A percentile compares a stretch with the other conserved stretches of the same genome.
Evolutionary conservation across 2,113 vertebrate species (phyloP).

Genomic region (Sebastes fasciatus): DNA sequence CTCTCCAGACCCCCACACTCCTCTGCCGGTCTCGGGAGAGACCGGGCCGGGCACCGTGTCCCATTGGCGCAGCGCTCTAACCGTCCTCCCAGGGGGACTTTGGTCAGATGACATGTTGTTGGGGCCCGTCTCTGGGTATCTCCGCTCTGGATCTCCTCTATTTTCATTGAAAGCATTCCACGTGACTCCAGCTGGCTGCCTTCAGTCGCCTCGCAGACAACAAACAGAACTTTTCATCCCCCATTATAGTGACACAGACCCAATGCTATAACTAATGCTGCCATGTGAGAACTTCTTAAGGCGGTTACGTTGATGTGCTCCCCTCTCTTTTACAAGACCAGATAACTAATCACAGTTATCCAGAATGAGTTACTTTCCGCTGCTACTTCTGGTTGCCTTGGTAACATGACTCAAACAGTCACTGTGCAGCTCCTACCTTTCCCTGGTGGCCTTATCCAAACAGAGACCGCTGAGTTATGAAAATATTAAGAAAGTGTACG

Average conservation of each 20-base stretch:
- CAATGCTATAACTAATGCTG: slow-evolving; percentile 8
- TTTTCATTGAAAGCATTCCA: slow-evolving; percentile 35
- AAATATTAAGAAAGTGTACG: slow-evolving; percentile 48
- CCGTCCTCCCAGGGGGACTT: slow-evolving; percentile 39
- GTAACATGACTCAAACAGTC: slow-evolving; percentile 24
- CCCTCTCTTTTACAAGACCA: background rate
- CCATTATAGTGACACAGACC: slow-evolving; percentile 26
- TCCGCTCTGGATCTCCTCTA: slow-evolving; percentile 32
- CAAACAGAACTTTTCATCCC: slow-evolving; percentile 50
- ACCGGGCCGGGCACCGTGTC: slow-evolving; percentile 53
- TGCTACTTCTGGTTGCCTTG: slow-evolving; percentile 16
- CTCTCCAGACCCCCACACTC: slow-evolving; percentile 65
- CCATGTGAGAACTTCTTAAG: slow-evolving; percentile 24
- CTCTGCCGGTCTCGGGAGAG: slow-evolving; percentile 53
- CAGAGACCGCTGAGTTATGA: slow-evolving; percentile 54
- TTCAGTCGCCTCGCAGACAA: slow-evolving; percentile 15
- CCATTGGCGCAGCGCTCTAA: slow-evolving; percentile 50
- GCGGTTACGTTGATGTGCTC: background rate
- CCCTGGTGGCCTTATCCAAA: slow-evolving; percentile 46
- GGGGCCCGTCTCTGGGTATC: slow-evolving; percentile 23
- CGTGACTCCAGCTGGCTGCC: slow-evolving; percentile 50
- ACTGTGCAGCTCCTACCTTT: background rate
- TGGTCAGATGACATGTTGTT: slow-evolving; percentile 46
- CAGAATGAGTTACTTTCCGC: background rate
- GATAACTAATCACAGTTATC: slow-evolving; percentile 15